phyloP scores from a whole-genome alignment of 2,797 vertebrate genomes.

The Sus cebifrons region DNA sequence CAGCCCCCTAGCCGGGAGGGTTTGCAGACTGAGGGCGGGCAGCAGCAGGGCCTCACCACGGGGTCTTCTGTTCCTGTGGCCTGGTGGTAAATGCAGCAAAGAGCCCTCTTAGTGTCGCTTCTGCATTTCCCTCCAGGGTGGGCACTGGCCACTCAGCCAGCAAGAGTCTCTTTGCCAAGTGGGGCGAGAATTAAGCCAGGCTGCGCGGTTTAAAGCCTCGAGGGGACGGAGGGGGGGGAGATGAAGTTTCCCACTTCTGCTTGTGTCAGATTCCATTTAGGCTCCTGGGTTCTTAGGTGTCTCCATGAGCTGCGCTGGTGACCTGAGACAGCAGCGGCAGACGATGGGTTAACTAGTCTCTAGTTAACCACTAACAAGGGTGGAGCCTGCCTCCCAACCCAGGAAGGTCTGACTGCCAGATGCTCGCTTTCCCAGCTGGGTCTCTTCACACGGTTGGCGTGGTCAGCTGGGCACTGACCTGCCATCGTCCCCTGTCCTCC shows the following conservation, averaged over 20 bases:
- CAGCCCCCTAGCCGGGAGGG: accelerated
- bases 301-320: accelerated
- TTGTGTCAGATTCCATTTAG: neutral
- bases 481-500: accelerated
- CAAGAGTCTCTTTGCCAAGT: neutral
- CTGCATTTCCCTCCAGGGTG: accelerated
- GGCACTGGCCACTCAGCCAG: neutral
- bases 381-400: neutral
- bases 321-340: neutral
- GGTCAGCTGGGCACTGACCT: neutral
- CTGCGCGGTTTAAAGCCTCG: neutral
- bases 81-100: accelerated
- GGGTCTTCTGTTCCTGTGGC: neutral
- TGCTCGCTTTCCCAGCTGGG: accelerated
- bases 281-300: accelerated
- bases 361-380: accelerated
- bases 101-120: accelerated
- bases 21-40: neutral
- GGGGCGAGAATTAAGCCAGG: neutral
- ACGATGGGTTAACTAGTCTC: accelerated
- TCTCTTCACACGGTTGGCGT: accelerated
- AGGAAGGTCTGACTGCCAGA: accelerated
- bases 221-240: accelerated
- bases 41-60: neutral
- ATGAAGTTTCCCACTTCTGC: accelerated